Evolutionary conservation across 1,140 invertebrate genomes (phyloP).

Genomic region (Eriocheir sinensis): DNA sequence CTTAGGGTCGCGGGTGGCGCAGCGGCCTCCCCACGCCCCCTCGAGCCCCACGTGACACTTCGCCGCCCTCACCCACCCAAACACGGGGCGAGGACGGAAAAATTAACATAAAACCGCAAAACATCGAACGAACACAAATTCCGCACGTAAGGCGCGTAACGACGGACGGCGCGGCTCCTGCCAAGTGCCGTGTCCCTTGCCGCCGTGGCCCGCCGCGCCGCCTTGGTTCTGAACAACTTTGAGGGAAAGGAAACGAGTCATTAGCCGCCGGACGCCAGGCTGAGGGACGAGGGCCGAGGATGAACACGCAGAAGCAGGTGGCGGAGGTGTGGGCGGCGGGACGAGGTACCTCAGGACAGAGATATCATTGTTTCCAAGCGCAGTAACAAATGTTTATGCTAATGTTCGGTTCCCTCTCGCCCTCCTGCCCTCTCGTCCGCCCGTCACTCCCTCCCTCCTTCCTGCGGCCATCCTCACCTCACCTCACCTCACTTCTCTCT

Average conservation of each 20-base stretch:
- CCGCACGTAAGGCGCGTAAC: no score
- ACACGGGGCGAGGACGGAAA: no score
- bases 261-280: background rate
- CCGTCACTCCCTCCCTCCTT: background rate
- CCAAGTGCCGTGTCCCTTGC: background rate
- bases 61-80: background rate
- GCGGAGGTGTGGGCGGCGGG: background rate
- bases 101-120: no score
- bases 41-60: background rate
- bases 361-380: constrained; percentile 40
- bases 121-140: no score
- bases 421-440: background rate
- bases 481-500: background rate
- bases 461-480: background rate
- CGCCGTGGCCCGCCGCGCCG: background rate
- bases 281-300: background rate
- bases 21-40: background rate
- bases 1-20: background rate
- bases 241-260: background rate
- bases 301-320: background rate
- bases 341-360: constrained; percentile 37
- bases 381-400: constrained; percentile 50
- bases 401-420: constrained; percentile 3
- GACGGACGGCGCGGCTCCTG: no score
- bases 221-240: background rate